Base-by-base conservation (phyloP, 2,888 invertebrate species). In the Thumatha senex region DNA sequence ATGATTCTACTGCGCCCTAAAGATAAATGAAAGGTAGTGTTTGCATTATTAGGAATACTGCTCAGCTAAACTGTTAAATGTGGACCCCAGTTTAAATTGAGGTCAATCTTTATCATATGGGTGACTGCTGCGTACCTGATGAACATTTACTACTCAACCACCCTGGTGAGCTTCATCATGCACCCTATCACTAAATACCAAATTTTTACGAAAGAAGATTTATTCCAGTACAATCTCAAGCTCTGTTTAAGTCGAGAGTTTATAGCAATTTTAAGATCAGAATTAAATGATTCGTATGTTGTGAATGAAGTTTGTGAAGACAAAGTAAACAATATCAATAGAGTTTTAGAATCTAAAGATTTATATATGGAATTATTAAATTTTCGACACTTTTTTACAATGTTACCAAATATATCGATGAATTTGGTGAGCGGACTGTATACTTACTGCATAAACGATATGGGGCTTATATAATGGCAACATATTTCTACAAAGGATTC, bases 51-150 rank as follows among this genome's bases (percentile, higher is more conserved):
- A 1, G 49, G 34, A 1, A 40, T 10, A n/a, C n/a, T 56, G 14
- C 18, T 63, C 4, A 10, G 15, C 0, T 48, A 54, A 18, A 38
- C 54, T 1, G 5, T 5, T 24, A 5, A 24, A 24, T 24, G 18
- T 24, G 18, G 5, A 24, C 18, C 18, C 5, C 18, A 24, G 18
- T 24, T 24, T 24, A 24, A 24, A 24, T 5, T 24, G 5, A 24
- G 18, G 18, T 24, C 18, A 24, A 24, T 24, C 0, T 51, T 82
- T 1, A 66, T 80, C 8, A 46, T 65, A 11, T 84, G 84, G 84
- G 57, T 82, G 2, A 66, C 73, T 63, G 83, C 79, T 34, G 68
- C 76, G 0, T 73, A 57, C 39, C 36, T 74, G 3, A 47, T 71
- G 0, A 71, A 72, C 48, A 58, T 49, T 14, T 70, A 61, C 7